phyloP scores from a whole-genome alignment of 2,797 vertebrate species.

The Mormyrops attenuatus region DNA sequence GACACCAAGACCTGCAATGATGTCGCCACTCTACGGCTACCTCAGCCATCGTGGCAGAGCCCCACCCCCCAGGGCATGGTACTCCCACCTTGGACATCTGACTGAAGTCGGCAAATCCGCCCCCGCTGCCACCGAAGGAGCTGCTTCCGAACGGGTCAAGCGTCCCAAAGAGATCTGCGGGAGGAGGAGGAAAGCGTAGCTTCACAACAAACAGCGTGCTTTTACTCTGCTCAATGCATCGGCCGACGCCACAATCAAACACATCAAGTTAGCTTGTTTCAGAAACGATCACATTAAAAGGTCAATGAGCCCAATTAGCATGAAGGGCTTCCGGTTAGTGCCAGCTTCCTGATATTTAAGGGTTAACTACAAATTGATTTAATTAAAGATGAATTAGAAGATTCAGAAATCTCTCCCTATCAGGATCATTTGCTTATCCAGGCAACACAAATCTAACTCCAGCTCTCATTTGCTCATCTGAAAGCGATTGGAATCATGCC shows the following conservation, averaged over 20 bases:
- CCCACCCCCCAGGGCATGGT: background rate
- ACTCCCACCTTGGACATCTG: slow-evolving; percentile 87
- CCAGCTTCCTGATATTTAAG: background rate
- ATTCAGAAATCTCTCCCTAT: background rate
- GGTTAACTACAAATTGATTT: background rate
- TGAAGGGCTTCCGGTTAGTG: background rate
- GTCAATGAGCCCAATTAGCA: background rate
- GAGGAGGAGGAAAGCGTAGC: background rate
- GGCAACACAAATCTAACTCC: background rate
- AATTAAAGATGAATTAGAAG: background rate
- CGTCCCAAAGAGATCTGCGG: slow-evolving; percentile 81
- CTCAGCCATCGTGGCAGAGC: no score
- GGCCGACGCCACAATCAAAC: background rate
- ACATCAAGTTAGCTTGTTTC: background rate
- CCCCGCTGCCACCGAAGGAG: slow-evolving; percentile 73
- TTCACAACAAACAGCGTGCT: background rate
- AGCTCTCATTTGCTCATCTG: background rate
- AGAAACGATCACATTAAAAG: background rate
- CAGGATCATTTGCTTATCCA: background rate
- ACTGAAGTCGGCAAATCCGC: slow-evolving; percentile 92
- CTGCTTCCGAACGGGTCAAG: slow-evolving; percentile 86
- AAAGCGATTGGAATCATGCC: background rate
- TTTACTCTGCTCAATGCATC: background rate
- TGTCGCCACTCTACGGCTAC: background rate
- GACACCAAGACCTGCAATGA: background rate